Evolutionary conservation across 2,113 vertebrate genomes (phyloP).

Genomic region (Pica pica): DNA sequence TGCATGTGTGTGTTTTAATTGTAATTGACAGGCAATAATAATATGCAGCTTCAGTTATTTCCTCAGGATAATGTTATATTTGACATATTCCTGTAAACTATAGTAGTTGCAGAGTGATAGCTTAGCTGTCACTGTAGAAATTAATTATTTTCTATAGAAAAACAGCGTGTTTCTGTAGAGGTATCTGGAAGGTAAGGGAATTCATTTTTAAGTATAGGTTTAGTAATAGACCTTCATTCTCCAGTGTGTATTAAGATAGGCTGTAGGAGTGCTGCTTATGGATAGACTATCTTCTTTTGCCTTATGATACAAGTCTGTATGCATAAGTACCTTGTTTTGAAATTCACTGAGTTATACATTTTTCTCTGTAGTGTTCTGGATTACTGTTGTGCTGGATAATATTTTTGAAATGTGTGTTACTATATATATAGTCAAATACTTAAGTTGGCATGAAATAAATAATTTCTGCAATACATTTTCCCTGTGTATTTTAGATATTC

Average conservation of each 20-base stretch:
- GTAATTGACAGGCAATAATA: neutral
- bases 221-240: constrained; percentile 18
- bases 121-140: neutral
- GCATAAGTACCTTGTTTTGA: constrained; percentile 55
- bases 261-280: constrained; percentile 55
- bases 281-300: constrained; percentile 55
- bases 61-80: neutral
- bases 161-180: neutral
- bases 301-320: constrained; percentile 43
- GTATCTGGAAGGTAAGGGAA: neutral
- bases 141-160: neutral
- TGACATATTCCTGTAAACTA: neutral
- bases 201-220: neutral
- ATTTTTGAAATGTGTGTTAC: constrained; percentile 64
- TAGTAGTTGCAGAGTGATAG: neutral
- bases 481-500: constrained; percentile 1
- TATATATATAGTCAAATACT: constrained; percentile 54
- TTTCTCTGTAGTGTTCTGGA: constrained; percentile 64
- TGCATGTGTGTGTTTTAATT: neutral
- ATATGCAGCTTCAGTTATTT: neutral
- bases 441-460: constrained; percentile 72
- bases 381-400: constrained; percentile 64
- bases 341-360: constrained; percentile 21
- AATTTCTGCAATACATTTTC: constrained; percentile 28
- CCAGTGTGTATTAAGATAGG: neutral